Evolutionary conservation across 2,888 invertebrate genomes (phyloP), one percentile per base, ranked within the genome.

Genomic region (Clostera curtula): DNA sequence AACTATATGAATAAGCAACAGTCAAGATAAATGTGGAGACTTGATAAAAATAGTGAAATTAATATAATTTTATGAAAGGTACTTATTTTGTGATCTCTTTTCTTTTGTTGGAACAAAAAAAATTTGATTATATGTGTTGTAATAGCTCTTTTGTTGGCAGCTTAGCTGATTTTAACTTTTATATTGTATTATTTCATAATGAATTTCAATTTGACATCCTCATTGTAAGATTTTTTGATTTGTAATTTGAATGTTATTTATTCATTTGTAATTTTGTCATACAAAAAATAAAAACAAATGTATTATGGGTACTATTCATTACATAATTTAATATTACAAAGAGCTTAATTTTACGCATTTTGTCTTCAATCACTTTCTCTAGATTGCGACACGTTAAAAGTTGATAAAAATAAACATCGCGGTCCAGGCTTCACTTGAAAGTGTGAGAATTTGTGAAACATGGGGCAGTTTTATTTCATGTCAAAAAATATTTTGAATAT

Each of bases 401-500:
- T 49, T 40, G 36, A 56, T n/a, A n/a, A n/a, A n/a, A n/a, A n/a
- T n/a, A n/a, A n/a, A n/a, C n/a, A n/a, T n/a, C n/a, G n/a, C n/a
- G n/a, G n/a, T n/a, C n/a, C n/a, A 53, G 67, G 66, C 66, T 23
- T 69, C 31, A 73, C 74, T 65, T 58, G 54, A 63, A 70, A 64
- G 52, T 63, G 56, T 63, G 55, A 49, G 51, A 56, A 61, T 47
- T 56, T 49, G 36, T 49, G 42, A 48, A 34, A 40, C 25, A 53
- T 49, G 46, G 37, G 53, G 54, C 56, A 58, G 47, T 63, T 61
- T 63, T 60, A 56, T 56, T 57, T 66, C 56, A 43, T 54, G 51
- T 66, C 42, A 65, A 66, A 67, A 67, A 72, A 71, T 75, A 74
- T 76, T 75, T 76, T 75, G 64, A 71, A 66, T 74, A 74, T 55